Evolutionary conservation across 1,140 invertebrate species (phyloP).

Genomic region (Papilio glaucus): DNA sequence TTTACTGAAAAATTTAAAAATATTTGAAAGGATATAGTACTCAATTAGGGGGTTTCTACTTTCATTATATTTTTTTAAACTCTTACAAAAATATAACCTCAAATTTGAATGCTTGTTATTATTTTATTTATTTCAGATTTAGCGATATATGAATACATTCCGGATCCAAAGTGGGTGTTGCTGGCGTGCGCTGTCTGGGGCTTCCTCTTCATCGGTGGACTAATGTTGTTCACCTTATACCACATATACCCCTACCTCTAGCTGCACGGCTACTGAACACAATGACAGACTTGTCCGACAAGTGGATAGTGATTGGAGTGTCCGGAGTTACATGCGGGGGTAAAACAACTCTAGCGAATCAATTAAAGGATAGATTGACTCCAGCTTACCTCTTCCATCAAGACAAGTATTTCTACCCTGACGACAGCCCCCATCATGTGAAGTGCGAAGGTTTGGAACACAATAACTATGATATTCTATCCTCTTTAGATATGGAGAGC

Average conservation of each 20-base stretch:
- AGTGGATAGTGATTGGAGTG: constrained; percentile 89
- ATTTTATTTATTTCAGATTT: constrained; percentile 77
- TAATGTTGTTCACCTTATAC: constrained; percentile 86
- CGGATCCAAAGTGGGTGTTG: constrained; percentile 85
- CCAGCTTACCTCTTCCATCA: constrained; percentile 87
- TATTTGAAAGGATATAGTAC: too few relatives aligned
- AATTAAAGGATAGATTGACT: constrained; percentile 82
- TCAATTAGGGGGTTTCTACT: too few relatives aligned
- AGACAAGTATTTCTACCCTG: constrained; percentile 90
- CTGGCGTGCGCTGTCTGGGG: constrained; percentile 85
- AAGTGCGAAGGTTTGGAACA: constrained; percentile 87
- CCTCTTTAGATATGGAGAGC: constrained; percentile 89
- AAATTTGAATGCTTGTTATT: neutral
- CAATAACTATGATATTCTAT: constrained; percentile 91
- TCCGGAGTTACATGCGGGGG: constrained; percentile 91
- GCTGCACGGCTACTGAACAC: constrained; percentile 37
- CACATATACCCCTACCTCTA: constrained; percentile 80
- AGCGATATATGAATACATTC: constrained; percentile 84
- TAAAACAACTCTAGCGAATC: constrained; percentile 89
- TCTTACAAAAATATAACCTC: too few relatives aligned
- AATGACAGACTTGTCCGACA: constrained; percentile 53
- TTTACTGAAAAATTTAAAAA: too few relatives aligned
- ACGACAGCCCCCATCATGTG: constrained; percentile 87
- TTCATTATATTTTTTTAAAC: too few relatives aligned
- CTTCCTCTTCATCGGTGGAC: constrained; percentile 86